Conservation (phyloP, 2,113 vertebrate species). For the Peromyscus maniculatus region DNA sequence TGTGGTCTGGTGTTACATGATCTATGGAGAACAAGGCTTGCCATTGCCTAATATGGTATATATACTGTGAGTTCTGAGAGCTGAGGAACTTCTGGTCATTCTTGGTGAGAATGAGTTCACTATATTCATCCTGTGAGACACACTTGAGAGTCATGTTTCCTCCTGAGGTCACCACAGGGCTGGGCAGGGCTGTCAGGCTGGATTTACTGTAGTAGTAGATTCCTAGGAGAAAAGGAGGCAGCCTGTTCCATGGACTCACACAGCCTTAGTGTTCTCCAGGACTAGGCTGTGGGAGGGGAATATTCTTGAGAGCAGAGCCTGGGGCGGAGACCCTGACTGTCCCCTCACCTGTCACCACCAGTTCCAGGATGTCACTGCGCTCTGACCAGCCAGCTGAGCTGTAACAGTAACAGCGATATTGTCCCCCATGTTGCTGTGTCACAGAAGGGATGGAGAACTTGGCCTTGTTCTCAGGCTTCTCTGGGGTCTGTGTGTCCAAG, state of each 20-base stretch:
- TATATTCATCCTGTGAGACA: accelerated
- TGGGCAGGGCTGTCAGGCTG: background rate
- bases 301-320: background rate
- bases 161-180: background rate
- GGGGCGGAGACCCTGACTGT: too few relatives aligned
- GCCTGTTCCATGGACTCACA: background rate
- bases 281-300: too few relatives aligned
- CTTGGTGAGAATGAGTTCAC: background rate
- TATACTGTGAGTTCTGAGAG: background rate
- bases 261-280: background rate
- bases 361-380: too few relatives aligned
- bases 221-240: background rate
- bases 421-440: too few relatives aligned
- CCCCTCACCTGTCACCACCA: background rate
- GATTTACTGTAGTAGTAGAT: background rate
- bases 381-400: too few relatives aligned
- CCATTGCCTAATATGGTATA: accelerated
- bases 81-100: background rate
- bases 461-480: too few relatives aligned
- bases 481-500: background rate
- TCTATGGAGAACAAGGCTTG: background rate
- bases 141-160: background rate
- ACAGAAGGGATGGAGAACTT: accelerated
- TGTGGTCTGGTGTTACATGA: background rate
- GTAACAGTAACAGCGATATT: too few relatives aligned